phyloP scores from a whole-genome alignment of 2,797 vertebrate species.

The Molossus molossus region DNA sequence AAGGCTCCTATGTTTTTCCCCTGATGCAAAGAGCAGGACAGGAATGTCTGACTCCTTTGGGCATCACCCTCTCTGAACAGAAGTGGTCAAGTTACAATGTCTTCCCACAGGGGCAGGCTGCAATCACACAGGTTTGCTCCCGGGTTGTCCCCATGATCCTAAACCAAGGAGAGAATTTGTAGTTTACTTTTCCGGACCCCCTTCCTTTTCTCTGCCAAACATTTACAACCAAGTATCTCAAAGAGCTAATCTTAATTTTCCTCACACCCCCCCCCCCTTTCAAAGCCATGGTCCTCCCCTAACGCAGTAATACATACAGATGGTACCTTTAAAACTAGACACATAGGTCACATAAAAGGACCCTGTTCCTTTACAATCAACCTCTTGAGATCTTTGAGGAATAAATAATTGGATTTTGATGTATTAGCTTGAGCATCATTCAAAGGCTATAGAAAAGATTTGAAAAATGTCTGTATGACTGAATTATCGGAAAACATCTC shows the following conservation, averaged over 20 bases:
- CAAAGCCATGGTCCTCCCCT: not conserved
- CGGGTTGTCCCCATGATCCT: not conserved
- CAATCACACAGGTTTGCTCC: not conserved
- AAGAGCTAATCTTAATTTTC: slow-evolving; percentile 16
- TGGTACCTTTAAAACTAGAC: slow-evolving; percentile 48
- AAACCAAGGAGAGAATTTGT: slow-evolving; percentile 41
- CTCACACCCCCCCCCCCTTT: not conserved
- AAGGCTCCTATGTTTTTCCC: not conserved
- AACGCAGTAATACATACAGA: slow-evolving; percentile 37
- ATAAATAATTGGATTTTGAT: slow-evolving; percentile 54
- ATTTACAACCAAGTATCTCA: slow-evolving; percentile 26
- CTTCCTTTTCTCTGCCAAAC: slow-evolving; percentile 23
- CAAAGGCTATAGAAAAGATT: slow-evolving; percentile 8
- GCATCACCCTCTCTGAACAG: not conserved
- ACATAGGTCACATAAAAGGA: slow-evolving; percentile 20
- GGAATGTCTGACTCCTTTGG: not conserved
- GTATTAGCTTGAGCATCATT: slow-evolving; percentile 70
- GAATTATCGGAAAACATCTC: slow-evolving; percentile 31
- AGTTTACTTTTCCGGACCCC: not conserved
- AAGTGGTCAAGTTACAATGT: not conserved
- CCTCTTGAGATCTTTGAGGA: slow-evolving; percentile 43
- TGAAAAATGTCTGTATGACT: slow-evolving; percentile 39
- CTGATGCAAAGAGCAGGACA: not conserved
- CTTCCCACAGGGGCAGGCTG: not conserved
- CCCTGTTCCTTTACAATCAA: not conserved